Base-by-base conservation (phyloP, 2,797 vertebrate species). In the Decapterus maruadsi region DNA sequence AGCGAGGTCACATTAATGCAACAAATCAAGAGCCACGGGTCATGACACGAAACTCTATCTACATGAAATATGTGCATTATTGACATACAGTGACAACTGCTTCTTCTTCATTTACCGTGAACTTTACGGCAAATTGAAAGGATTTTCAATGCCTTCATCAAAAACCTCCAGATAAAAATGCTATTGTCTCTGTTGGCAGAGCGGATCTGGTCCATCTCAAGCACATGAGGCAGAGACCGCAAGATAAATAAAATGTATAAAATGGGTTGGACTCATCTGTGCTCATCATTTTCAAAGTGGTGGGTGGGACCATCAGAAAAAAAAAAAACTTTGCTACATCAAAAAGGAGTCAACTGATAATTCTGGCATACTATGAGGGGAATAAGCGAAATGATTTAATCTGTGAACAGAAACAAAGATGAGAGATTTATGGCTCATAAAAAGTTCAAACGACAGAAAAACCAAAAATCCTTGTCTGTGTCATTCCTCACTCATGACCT, bases 401-500 rank as follows among this genome's bases (percentile, higher is more conserved):
- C 84, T 90, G 86, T 51, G 72, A 86, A 90, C 72, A 92, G 84
- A 93, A 83, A 89, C 20, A 62, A 86, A 83, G 84, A 87, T 56
- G 86, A 85, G 81, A 90, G 92, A 93, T 93, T 94, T 91, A 94
- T 87, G 81, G 90, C 70, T 88, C 75, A 59, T 91, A 87, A 90
- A 93, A 91, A 93, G 87, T 93, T 94, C 92, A 94, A 93, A 94
- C 62, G 62, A 63, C 72, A 78, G 72, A 91, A 93, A 94, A 90
- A 84, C 46, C 75, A 67, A 88, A 89, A 93, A 89, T 90, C 71
- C 85, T 86, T 75, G 62, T 92, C 83, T 90, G 90, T 90, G 87
- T 93, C 92, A 91, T 88, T 84, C 83, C 85, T 85, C 60, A 7
- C 74, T 89, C 74, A 83, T 87, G 87, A 87, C 89, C 87, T 91